Base-by-base conservation (phyloP, 2,888 invertebrate genomes). In the Malthinus seriepunctatus region DNA sequence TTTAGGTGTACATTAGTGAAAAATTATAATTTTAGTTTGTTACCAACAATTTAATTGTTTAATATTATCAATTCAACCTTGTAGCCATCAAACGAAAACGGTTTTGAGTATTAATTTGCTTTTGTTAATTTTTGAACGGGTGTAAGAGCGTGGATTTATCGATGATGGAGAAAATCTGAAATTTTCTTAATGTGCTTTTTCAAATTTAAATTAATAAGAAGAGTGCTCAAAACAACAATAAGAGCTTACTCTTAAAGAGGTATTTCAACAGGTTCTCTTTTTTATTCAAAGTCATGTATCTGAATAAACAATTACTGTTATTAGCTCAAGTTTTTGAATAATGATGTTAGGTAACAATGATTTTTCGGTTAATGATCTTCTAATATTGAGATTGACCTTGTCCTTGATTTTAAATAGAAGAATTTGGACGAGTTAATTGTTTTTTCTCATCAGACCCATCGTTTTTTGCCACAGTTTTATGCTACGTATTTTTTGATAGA, bases 311-410 rank as follows among this genome's bases (percentile, higher is more conserved):
- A 42, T 42, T 42, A 42, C 39, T 42, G 23, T 42, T 42, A 9
- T 42, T 42, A 42, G n/a, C 6, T 15, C 9, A 9, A 9, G 39
- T 15, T 15, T 42, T 42, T 42, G 15, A 15, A 42, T 15, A n/a
- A 23, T 42, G 39, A n/a, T 14, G 23, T 42, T 42, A 42, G 15
- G 23, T 42, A 42, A 42, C 23, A 42, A 6, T 14, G n/a, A 42
- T 42, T 42, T 42, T 14, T 42, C 39, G 39, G 39, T 42, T 42
- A 42, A 42, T 9, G 39, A 42, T 42, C 39, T 42, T n/a, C 39
- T 15, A n/a, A n/a, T n/a, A n/a, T n/a, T 23, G 3, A 23, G 2
- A 23, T 42, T 42, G 39, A 42, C 39, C 39, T 42, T 42, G 39
- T 42, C 39, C 39, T 42, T 42, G 39, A 42, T 42, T 42, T 10